These are phyloP conservation scores for Rhadinocentrus ornatus DNA, from an alignment of 2,797 vertebrate genomes.

Conservation along the genomic window DNA sequence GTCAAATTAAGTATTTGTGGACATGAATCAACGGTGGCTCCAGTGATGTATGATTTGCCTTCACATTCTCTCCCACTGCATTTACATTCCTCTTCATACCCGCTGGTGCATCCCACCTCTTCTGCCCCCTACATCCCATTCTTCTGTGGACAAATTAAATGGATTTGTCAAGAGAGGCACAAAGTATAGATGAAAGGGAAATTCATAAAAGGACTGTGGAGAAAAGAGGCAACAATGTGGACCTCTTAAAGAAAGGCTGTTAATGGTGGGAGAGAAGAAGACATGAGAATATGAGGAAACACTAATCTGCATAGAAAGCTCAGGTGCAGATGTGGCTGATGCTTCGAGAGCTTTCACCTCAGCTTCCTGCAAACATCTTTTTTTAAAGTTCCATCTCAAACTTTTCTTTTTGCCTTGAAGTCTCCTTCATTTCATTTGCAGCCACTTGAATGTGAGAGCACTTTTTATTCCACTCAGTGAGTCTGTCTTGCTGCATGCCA, in stretches of 20 bases:
- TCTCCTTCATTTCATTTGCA: slow-evolving; percentile 49
- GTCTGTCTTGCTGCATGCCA: slow-evolving; percentile 17
- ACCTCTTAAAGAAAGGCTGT: slow-evolving; percentile 19
- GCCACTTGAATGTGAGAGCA: slow-evolving; percentile 51
- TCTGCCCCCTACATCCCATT: neutral
- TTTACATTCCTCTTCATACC: slow-evolving; percentile 24
- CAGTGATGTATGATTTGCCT: neutral
- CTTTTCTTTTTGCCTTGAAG: slow-evolving; percentile 57
- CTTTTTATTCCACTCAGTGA: slow-evolving; percentile 27
- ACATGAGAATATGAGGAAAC: slow-evolving; percentile 12
- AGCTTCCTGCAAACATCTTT: neutral
- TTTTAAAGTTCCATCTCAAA: slow-evolving; percentile 39
- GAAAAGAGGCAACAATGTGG: neutral
- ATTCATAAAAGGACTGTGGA: slow-evolving; percentile 2
- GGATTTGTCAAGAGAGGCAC: neutral
- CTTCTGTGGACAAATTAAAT: neutral
- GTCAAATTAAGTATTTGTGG: neutral
- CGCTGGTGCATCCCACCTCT: slow-evolving; percentile 10
- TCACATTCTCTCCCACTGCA: neutral
- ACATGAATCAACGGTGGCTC: neutral
- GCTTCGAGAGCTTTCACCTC: slow-evolving; percentile 33
- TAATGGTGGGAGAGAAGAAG: neutral
- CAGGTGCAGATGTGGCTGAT: neutral
- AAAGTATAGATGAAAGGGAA: slow-evolving; percentile 53
- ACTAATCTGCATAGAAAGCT: slow-evolving; percentile 8